Conservation (phyloP, 2,113 vertebrate genomes). For the Hippocampus comes region DNA sequence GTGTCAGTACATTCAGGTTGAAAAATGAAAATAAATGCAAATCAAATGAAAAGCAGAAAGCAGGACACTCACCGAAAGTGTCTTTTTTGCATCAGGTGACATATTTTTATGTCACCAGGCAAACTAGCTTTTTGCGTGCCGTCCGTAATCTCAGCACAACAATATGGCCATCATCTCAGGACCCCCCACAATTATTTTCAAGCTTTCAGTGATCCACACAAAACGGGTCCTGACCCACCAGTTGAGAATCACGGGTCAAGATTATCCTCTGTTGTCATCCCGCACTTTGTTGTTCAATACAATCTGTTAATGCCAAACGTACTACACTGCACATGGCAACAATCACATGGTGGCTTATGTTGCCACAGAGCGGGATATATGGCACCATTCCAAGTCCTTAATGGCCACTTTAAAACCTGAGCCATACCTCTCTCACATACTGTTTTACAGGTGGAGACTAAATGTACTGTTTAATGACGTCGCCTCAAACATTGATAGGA, state of each 20-base stretch:
- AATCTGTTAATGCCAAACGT: neutral
- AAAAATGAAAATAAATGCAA: too few relatives aligned
- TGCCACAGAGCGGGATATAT: neutral
- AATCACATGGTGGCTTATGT: neutral
- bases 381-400: neutral
- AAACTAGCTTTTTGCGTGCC: too few relatives aligned
- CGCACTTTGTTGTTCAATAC: neutral
- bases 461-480: conserved; percentile 4
- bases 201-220: too few relatives aligned
- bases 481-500: conserved; percentile 4
- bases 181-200: too few relatives aligned
- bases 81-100: too few relatives aligned
- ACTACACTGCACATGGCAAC: neutral
- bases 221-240: neutral
- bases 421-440: neutral
- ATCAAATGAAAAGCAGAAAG: too few relatives aligned
- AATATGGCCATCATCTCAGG: neutral
- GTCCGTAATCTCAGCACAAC: neutral
- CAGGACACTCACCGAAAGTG: too few relatives aligned
- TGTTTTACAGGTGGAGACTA: conserved; percentile 5
- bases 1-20: too few relatives aligned
- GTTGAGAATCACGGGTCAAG: neutral
- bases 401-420: neutral
- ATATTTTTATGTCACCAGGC: too few relatives aligned
- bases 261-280: neutral